These are phyloP conservation scores for Coregonus suidteri DNA, from an alignment of 2,797 vertebrate species.

Conservation along the genomic window DNA sequence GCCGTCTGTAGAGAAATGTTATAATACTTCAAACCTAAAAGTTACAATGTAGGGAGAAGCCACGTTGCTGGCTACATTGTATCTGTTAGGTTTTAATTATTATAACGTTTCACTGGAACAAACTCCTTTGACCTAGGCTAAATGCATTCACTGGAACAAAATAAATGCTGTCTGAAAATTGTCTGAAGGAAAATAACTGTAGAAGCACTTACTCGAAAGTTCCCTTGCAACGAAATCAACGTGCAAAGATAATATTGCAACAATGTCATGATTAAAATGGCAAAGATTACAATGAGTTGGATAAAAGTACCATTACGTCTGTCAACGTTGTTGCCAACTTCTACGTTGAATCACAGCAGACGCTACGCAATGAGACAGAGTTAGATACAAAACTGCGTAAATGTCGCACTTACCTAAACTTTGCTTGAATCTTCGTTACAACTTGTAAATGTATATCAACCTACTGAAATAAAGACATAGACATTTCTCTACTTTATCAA, in stretches of 20 bases:
- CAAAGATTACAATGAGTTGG: neutral
- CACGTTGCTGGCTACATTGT: neutral
- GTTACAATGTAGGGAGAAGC: neutral
- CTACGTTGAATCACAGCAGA: constrained; percentile 18
- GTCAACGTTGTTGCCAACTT: neutral
- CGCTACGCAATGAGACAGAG: neutral
- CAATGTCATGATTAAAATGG: neutral
- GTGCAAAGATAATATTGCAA: neutral
- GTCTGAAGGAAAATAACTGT: too few relatives aligned
- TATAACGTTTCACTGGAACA: too few relatives aligned
- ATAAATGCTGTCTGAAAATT: too few relatives aligned
- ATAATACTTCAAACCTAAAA: neutral
- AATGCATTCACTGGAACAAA: neutral
- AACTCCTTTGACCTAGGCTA: neutral
- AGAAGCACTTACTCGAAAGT: too few relatives aligned
- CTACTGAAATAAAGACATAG: neutral
- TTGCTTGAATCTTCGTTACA: neutral
- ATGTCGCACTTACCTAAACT: constrained; percentile 60
- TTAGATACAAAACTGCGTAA: neutral
- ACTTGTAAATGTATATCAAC: neutral
- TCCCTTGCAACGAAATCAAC: neutral
- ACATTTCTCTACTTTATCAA: constrained; percentile 33
- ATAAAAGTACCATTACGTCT: neutral
- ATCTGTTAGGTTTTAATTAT: too few relatives aligned
- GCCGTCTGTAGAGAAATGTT: too few relatives aligned